Conservation (phyloP, 1,140 invertebrate genomes). For the Anthonomus grandis region DNA sequence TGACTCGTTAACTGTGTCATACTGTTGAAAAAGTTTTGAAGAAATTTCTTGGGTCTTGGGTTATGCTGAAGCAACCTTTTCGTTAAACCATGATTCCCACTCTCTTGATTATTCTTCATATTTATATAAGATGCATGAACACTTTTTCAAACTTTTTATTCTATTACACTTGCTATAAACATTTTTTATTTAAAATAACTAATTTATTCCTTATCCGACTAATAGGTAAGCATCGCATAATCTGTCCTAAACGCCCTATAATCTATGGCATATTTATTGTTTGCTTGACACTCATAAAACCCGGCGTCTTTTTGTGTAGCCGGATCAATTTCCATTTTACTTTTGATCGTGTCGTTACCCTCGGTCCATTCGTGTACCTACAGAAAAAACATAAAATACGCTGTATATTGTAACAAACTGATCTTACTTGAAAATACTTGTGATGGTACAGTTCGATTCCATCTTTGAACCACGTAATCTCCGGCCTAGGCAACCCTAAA, state of each 20-base stretch:
- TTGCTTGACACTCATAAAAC: conserved; percentile 71
- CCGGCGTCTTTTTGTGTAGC: conserved; percentile 86
- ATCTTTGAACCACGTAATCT: conserved; percentile 92
- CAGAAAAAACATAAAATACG: conserved; percentile 16
- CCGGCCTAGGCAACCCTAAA: conserved; percentile 65
- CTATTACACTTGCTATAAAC: no score
- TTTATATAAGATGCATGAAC: no score
- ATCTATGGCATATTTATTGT: conserved; percentile 75
- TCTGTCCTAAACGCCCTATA: conserved; percentile 67
- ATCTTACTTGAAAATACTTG: conserved; percentile 77
- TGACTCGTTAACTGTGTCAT: no score
- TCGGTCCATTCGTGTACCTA: conserved; percentile 86
- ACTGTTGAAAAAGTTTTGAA: no score
- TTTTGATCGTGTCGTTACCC: conserved; percentile 80
- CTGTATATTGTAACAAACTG: neutral
- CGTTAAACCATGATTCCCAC: no score
- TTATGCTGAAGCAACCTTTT: no score
- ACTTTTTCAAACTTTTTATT: no score
- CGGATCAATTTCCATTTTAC: conserved; percentile 92
- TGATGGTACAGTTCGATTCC: conserved; percentile 85
- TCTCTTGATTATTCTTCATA: no score
- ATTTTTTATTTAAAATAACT: no score
- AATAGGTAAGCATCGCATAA: conserved; percentile 65
- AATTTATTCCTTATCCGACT: no score
- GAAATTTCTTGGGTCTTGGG: no score